Evolutionary conservation across 2,888 invertebrate genomes (phyloP).

Genomic region (Drosophila fungiperda): DNA sequence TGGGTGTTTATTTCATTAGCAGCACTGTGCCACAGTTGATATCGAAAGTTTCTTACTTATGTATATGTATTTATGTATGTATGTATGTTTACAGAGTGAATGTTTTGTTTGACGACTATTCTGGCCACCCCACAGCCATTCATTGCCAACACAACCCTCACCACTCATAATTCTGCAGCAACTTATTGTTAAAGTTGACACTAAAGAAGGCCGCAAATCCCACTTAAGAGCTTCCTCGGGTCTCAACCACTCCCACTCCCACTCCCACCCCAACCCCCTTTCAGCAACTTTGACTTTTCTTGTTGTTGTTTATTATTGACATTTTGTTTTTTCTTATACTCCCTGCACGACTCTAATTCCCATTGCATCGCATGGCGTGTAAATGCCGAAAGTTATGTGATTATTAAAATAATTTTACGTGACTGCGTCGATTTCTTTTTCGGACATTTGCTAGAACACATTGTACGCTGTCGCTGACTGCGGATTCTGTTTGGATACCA

Average conservation of each 20-base stretch:
- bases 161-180: constrained; percentile 40
- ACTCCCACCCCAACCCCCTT: neutral
- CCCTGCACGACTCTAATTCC: constrained; percentile 35
- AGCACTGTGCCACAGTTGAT: constrained; percentile 60
- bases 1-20: constrained; percentile 69
- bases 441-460: constrained; percentile 59
- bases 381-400: constrained; percentile 81
- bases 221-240: constrained; percentile 70
- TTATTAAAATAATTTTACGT: constrained; percentile 80
- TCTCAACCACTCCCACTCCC: constrained; percentile 22
- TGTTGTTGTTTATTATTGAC: constrained; percentile 62
- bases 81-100: constrained; percentile 3
- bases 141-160: constrained; percentile 4
- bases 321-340: constrained; percentile 50
- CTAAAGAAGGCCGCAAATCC: constrained; percentile 79
- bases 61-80: constrained; percentile 13
- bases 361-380: constrained; percentile 71
- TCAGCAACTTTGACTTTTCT: constrained; percentile 16
- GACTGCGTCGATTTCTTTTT: constrained; percentile 78
- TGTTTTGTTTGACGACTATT: constrained; percentile 38
- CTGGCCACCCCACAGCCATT: neutral
- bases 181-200: constrained; percentile 81
- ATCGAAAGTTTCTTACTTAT: constrained; percentile 63
- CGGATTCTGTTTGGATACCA: constrained; percentile 10
- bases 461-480: constrained; percentile 10